Conservation (phyloP, 2,113 vertebrate genomes). For the Vimba vimba region DNA sequence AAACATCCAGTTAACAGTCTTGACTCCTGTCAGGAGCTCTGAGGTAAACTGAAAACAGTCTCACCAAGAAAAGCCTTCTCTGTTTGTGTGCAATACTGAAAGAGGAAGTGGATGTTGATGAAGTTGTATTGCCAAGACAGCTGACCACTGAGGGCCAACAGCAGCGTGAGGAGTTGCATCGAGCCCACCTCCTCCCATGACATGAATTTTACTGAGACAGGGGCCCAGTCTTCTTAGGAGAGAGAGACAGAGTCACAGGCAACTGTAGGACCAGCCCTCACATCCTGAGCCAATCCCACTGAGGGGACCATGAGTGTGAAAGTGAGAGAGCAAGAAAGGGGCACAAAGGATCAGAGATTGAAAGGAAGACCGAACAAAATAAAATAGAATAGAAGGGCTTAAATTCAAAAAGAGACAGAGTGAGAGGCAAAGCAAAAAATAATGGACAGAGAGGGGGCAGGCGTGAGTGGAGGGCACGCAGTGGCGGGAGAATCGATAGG, state of each 20-base stretch:
- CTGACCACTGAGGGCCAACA: constrained; percentile 26
- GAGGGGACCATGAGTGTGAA: constrained; percentile 26
- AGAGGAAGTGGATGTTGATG: constrained; percentile 34
- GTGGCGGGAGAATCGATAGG: constrained; percentile 55
- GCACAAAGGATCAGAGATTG: constrained; percentile 3
- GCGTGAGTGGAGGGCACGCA: not conserved
- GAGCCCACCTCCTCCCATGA: constrained; percentile 19
- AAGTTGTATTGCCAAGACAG: constrained; percentile 8
- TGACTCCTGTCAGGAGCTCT: constrained; percentile 9
- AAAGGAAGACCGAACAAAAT: constrained; percentile 10
- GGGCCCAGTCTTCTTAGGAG: not conserved
- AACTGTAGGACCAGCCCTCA: not conserved
- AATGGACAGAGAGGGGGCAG: constrained; percentile 19
- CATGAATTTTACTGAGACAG: not conserved
- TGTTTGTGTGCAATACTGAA: constrained; percentile 28
- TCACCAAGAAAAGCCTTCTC: constrained; percentile 10
- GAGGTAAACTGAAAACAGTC: constrained; percentile 20
- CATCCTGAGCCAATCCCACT: not conserved
- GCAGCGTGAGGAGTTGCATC: not conserved
- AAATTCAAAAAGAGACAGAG: not conserved
- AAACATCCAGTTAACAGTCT: constrained; percentile 16
- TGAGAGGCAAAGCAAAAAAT: constrained; percentile 12
- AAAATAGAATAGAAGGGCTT: constrained; percentile 10
- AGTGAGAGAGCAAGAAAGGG: not conserved
- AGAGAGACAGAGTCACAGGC: constrained; percentile 14